These are phyloP conservation scores for Limonius californicus DNA, from an alignment of 1,140 invertebrate genomes.

Conservation along the genomic window DNA sequence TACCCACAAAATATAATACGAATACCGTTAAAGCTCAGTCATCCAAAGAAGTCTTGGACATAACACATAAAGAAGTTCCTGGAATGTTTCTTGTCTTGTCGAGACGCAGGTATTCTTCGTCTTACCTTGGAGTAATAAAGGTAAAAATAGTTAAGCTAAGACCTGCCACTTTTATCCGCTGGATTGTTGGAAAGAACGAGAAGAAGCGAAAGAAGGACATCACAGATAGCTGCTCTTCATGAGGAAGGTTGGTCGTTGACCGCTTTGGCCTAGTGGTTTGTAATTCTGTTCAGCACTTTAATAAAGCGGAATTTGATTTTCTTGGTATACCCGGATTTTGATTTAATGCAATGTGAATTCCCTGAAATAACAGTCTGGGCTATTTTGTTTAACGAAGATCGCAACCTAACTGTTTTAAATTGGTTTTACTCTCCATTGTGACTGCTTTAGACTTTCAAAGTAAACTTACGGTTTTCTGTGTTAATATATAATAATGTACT, in stretches of 20 bases:
- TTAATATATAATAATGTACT: no score
- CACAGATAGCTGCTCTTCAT: neutral
- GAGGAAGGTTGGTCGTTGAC: conserved; percentile 30
- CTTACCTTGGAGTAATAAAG: conserved; percentile 21
- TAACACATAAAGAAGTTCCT: neutral
- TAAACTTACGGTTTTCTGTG: no score
- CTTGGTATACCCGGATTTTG: no score
- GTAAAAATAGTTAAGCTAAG: neutral
- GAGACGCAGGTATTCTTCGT: conserved; percentile 18
- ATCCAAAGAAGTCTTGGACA: neutral
- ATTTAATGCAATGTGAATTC: no score
- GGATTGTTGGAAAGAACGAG: neutral
- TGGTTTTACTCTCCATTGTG: no score
- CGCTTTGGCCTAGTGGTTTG: conserved; percentile 28
- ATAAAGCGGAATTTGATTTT: no score
- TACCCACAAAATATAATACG: conserved; percentile 25
- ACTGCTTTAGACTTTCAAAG: no score
- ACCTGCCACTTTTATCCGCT: neutral
- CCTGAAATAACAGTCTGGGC: no score
- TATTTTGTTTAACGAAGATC: no score
- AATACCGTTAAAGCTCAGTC: conserved; percentile 21
- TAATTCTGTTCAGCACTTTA: neutral
- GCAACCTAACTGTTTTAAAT: no score
- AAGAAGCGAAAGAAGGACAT: neutral
- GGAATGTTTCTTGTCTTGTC: conserved; percentile 7